Conservation (phyloP, 2,797 vertebrate genomes). For the Xiphorhynchus erythropygius region DNA sequence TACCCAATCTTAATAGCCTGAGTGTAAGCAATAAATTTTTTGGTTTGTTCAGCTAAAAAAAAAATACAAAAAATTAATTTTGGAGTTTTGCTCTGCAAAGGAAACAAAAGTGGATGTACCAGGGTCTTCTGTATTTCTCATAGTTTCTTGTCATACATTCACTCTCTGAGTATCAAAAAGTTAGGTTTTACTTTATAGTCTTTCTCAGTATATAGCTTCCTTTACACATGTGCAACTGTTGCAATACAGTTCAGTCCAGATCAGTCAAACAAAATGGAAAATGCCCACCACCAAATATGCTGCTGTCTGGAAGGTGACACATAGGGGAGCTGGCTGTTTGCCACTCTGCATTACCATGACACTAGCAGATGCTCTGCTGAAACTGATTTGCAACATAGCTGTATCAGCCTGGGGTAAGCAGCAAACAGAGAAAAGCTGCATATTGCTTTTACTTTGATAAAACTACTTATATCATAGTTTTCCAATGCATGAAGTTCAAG, state of each 20-base stretch:
- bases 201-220: not conserved
- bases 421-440: not conserved
- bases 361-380: not conserved
- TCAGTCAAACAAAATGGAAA: not conserved
- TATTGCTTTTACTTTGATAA: not conserved
- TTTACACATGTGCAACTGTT: accelerated
- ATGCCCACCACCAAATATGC: not conserved
- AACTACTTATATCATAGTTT: not conserved
- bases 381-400: not conserved
- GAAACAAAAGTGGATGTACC: not conserved
- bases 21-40: not conserved
- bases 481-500: not conserved
- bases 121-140: not conserved
- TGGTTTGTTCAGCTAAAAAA: not conserved
- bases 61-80: not conserved
- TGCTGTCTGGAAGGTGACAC: not conserved
- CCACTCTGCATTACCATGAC: not conserved
- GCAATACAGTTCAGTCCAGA: not conserved
- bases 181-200: not conserved
- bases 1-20: not conserved
- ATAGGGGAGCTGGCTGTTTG: not conserved
- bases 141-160: not conserved
- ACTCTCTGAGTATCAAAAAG: not conserved
- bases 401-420: not conserved
- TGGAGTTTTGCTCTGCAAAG: not conserved